These are phyloP conservation scores for Chorisops tibialis DNA, from an alignment of 2,888 invertebrate genomes.

Conservation along the genomic window DNA sequence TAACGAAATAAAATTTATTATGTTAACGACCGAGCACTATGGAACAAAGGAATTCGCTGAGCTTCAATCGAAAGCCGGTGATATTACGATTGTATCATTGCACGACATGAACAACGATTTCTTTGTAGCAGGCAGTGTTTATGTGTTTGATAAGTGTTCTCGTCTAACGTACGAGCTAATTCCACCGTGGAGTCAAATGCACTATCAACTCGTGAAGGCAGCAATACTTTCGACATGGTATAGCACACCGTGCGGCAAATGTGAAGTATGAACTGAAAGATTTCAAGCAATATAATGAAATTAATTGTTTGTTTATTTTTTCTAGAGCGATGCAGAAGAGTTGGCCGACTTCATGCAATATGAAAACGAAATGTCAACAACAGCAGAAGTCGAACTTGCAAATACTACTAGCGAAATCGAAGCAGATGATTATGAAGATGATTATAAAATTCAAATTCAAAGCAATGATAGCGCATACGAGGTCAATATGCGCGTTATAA, in stretches of 20 bases:
- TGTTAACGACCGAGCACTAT: slow-evolving; percentile 22
- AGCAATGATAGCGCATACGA: slow-evolving; percentile 19
- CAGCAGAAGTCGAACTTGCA: slow-evolving; percentile 1
- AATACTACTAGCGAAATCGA: background rate
- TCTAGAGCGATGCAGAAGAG: slow-evolving; percentile 18
- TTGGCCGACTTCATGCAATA: background rate
- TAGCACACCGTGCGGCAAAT: slow-evolving; percentile 33
- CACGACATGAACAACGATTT: slow-evolving; percentile 28
- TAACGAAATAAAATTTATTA: slow-evolving; percentile 22
- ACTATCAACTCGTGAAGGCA: slow-evolving; percentile 32
- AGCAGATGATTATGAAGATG: background rate
- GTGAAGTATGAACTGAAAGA: slow-evolving; percentile 17
- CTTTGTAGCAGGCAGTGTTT: slow-evolving; percentile 28
- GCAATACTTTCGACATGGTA: slow-evolving; percentile 34
- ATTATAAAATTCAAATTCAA: background rate
- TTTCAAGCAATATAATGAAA: background rate
- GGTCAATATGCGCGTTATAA: slow-evolving; percentile 28
- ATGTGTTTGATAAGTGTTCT: slow-evolving; percentile 33
- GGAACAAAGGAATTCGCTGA: slow-evolving; percentile 19
- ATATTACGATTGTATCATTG: slow-evolving; percentile 24
- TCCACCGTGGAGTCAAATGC: slow-evolving; percentile 29
- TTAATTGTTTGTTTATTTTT: background rate
- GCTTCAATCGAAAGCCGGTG: slow-evolving; percentile 20
- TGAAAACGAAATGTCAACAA: slow-evolving; percentile 12
- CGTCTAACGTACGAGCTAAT: slow-evolving; percentile 31